These are phyloP conservation scores for Glaucidium brasilianum DNA, from an alignment of 2,113 vertebrate species.

Conservation along the genomic window DNA sequence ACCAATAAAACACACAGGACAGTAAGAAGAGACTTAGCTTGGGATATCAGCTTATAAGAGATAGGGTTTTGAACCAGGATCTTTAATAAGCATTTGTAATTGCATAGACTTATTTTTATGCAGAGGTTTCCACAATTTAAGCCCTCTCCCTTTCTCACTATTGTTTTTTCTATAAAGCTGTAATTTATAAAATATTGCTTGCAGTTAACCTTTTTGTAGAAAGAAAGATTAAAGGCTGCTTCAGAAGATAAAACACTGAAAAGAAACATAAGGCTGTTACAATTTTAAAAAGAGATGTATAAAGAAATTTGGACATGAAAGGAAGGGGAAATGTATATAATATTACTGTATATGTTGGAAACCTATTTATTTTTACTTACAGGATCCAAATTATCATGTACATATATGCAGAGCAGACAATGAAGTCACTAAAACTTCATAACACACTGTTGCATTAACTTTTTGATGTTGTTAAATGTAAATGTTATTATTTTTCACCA, in stretches of 20 bases:
- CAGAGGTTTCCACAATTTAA: background rate
- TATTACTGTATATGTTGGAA: background rate
- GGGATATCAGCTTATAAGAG: background rate
- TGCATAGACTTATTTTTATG: background rate
- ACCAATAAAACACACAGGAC: background rate
- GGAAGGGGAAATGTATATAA: background rate
- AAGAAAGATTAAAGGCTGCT: background rate
- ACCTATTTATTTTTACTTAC: background rate
- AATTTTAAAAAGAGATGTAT: background rate
- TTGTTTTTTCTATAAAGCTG: background rate
- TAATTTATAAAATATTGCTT: background rate
- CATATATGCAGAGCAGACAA: background rate
- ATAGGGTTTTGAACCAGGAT: background rate
- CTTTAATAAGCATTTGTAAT: background rate
- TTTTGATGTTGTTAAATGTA: background rate
- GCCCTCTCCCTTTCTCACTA: background rate
- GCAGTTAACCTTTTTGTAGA: background rate
- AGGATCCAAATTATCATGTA: background rate
- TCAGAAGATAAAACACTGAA: background rate
- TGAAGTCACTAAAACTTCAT: background rate
- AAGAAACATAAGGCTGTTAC: background rate
- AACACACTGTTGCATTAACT: background rate
- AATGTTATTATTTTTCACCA: background rate
- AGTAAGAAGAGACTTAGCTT: background rate
- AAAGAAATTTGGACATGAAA: background rate